A percentile compares a stretch with the other conserved stretches of the same genome.
phyloP scores from a whole-genome alignment of 2,113 vertebrate species.

The Amblyornis subalaris region DNA sequence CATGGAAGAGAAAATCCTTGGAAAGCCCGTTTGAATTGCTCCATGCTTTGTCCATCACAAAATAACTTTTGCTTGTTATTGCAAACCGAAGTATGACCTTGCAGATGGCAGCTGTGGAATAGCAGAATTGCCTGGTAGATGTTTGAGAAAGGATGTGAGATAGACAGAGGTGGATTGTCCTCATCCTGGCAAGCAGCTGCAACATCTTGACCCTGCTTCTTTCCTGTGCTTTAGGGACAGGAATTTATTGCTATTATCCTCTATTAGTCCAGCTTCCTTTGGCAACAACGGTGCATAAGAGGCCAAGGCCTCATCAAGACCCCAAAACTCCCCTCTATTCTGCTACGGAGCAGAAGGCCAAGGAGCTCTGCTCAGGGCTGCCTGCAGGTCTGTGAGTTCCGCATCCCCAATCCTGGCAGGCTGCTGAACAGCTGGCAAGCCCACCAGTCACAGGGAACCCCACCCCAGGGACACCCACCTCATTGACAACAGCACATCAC shows the following conservation, averaged over 20 bases:
- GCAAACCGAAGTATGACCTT: background rate
- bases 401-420: background rate
- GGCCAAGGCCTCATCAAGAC: background rate
- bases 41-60: conserved; percentile 28
- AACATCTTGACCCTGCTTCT: background rate
- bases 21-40: background rate
- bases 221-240: background rate
- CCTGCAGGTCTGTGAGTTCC: background rate
- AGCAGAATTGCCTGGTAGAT: background rate
- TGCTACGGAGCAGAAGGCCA: background rate
- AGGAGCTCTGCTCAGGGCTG: background rate
- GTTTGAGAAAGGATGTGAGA: background rate
- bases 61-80: conserved; percentile 50
- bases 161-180: background rate
- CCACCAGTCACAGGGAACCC: accelerated
- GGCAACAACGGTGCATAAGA: background rate
- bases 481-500: background rate
- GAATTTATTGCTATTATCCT: background rate
- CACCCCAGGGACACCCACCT: background rate
- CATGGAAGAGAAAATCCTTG: background rate
- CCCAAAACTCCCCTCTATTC: background rate
- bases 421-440: background rate
- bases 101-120: background rate
- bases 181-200: background rate
- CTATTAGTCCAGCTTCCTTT: background rate